Evolutionary conservation across 2,113 vertebrate genomes (phyloP).

Genomic region (Bubo blakistoni): DNA sequence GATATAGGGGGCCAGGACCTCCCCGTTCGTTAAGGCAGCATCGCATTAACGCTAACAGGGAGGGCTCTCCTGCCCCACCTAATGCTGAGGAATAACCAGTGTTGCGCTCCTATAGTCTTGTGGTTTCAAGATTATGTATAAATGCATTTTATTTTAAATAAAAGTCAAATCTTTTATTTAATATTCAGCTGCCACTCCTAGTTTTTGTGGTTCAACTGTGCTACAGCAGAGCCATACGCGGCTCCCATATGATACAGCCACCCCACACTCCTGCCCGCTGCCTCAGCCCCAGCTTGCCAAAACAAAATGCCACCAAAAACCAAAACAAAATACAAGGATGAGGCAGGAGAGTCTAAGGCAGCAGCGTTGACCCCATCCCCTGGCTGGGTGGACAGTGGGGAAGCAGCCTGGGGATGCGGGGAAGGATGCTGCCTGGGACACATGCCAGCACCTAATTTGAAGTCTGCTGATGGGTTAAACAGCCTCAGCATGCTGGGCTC

Average conservation of each 20-base stretch:
- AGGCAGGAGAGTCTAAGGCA: background rate
- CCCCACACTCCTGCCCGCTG: background rate
- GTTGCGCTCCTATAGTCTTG: conserved; percentile 48
- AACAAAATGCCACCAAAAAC: background rate
- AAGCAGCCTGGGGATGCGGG: background rate
- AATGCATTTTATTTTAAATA: conserved; percentile 88
- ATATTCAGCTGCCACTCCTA: background rate
- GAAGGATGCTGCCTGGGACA: background rate
- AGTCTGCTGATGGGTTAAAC: background rate
- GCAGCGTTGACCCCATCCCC: background rate
- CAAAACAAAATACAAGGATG: background rate
- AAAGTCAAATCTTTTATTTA: conserved; percentile 82
- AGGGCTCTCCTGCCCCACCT: background rate
- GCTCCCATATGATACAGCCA: fast-evolving
- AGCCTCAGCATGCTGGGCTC: background rate
- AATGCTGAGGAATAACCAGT: conserved; percentile 35
- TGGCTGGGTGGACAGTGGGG: background rate
- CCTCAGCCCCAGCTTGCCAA: background rate
- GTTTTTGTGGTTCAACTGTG: background rate
- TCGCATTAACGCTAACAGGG: conserved; percentile 16
- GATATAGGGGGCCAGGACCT: background rate
- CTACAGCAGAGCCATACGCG: background rate
- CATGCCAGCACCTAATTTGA: background rate
- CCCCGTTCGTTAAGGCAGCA: background rate
- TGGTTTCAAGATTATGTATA: conserved; percentile 74